Conservation (phyloP, 1,140 invertebrate genomes). For the Mesaphorura yosii region DNA sequence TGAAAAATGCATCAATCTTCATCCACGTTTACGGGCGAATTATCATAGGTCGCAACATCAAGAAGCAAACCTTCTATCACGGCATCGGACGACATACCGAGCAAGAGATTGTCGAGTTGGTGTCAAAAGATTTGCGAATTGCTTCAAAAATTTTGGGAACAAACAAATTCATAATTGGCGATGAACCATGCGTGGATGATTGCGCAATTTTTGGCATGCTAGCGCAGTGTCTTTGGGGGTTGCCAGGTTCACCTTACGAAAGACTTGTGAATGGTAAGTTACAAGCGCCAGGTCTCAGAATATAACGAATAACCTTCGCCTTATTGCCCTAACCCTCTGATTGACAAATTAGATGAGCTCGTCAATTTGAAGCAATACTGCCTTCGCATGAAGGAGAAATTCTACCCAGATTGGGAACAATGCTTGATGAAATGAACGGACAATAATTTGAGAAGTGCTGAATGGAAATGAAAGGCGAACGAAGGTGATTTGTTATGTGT, state of each 20-base stretch:
- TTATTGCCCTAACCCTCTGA: too few relatives aligned
- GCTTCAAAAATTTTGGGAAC: conserved; percentile 23
- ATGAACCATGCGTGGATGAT: conserved; percentile 37
- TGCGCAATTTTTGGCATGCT: conserved; percentile 40
- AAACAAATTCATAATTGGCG: conserved; percentile 36
- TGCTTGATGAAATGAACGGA: background rate
- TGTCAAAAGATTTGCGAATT: conserved; percentile 6
- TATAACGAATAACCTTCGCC: too few relatives aligned
- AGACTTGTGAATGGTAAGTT: conserved; percentile 31
- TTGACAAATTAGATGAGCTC: background rate
- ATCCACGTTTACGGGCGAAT: background rate
- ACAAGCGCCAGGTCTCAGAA: too few relatives aligned
- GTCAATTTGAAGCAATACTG: background rate
- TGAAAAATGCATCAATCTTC: background rate
- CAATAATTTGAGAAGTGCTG: too few relatives aligned
- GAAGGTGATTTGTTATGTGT: too few relatives aligned
- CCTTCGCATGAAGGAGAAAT: background rate
- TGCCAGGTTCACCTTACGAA: conserved; percentile 34
- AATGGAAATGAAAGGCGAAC: too few relatives aligned
- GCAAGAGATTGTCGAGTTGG: background rate
- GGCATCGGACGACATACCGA: background rate
- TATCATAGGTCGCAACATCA: background rate
- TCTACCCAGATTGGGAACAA: background rate
- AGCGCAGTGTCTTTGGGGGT: conserved; percentile 36
- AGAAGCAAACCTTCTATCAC: background rate